Base-by-base conservation (phyloP, 2,113 vertebrate species). In the Plotosus lineatus region DNA sequence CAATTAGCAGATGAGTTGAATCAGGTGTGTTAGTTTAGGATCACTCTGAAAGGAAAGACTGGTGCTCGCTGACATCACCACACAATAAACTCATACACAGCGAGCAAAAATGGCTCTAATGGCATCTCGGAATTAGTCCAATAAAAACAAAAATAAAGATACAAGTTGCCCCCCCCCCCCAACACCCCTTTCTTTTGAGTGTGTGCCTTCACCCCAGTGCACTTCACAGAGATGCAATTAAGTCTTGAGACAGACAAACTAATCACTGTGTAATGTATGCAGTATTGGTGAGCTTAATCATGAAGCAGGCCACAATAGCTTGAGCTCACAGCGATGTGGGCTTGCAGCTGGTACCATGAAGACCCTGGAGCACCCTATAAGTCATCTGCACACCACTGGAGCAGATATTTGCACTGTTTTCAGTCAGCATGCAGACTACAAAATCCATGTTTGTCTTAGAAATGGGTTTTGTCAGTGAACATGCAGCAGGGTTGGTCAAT, bases 401-500 rank as follows among this genome's bases (percentile, higher is more conserved):
- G 82, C 60, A 58, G 74, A 66, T 87, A 85, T 84, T 81, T 79
- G 81, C 71, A 73, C 69, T 77, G 84, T 78, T 79, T 83, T 83
- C 85, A 85, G 81, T 79, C 50, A 50, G 77, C 55, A 77, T 72
- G 61, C 83, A 78, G 78, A 79, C 78, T 85, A 80, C 82, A 86
- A 86, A 46, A 84, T 75, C 73, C 83, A 51, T 75, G 61, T 87
- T 85, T 88, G 86, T 88, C 86, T 89, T 81, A 77, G 86, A 90
- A 89, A 90, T 88, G 44, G 87, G 86, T 84, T 89, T 90, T 79
- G 87, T 83, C 77, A 60, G 78, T 40, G 65, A 85, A 85, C 86
- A 77, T 21, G 85, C 87, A 87, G 87, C 82, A 89, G 87, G 82
- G 79, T 81, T 85, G 84, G 88, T 88, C 89, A 88, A 90, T 87